Evolutionary conservation across 2,888 invertebrate genomes (phyloP).

Genomic region (Trissolcus brochymenae): DNA sequence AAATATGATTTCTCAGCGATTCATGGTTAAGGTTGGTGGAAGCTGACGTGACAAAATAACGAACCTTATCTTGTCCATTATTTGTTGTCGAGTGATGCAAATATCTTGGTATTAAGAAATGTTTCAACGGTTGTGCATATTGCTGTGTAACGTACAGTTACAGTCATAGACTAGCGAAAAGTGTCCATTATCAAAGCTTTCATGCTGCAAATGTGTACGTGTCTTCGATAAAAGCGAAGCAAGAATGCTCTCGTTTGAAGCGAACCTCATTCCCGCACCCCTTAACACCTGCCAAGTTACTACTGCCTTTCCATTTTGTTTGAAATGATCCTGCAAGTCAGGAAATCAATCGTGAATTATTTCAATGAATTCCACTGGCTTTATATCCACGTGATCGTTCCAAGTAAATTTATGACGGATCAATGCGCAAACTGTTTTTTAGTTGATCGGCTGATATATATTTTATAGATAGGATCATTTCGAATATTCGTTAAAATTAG

Average conservation of each 20-base stretch:
- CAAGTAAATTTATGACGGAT: too few species aligned
- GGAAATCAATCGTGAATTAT: constrained; percentile 27
- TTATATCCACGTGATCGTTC: too few species aligned
- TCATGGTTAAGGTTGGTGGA: neutral
- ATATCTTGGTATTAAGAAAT: constrained; percentile 37
- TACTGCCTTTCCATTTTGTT: constrained; percentile 35
- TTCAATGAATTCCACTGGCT: constrained; percentile 11
- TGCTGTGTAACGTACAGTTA: constrained; percentile 37
- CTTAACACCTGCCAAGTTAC: constrained; percentile 39
- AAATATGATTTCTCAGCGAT: too few species aligned
- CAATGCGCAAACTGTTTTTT: too few species aligned
- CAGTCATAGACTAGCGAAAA: constrained; percentile 28
- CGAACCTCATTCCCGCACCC: constrained; percentile 2
- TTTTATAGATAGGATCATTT: too few species aligned
- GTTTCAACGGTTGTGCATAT: constrained; percentile 37
- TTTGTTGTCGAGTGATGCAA: constrained; percentile 40
- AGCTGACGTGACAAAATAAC: constrained; percentile 27
- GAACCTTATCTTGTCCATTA: constrained; percentile 41
- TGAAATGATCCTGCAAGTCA: constrained; percentile 3
- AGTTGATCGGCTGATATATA: too few species aligned
- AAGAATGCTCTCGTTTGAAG: constrained; percentile 28
- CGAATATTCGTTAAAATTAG: too few species aligned
- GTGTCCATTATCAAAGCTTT: constrained; percentile 49
- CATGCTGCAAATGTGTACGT: constrained; percentile 33
- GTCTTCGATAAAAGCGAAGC: constrained; percentile 40